Evolutionary conservation across 2,113 vertebrate species (phyloP).

Genomic region (Megaleporinus macrocephalus): DNA sequence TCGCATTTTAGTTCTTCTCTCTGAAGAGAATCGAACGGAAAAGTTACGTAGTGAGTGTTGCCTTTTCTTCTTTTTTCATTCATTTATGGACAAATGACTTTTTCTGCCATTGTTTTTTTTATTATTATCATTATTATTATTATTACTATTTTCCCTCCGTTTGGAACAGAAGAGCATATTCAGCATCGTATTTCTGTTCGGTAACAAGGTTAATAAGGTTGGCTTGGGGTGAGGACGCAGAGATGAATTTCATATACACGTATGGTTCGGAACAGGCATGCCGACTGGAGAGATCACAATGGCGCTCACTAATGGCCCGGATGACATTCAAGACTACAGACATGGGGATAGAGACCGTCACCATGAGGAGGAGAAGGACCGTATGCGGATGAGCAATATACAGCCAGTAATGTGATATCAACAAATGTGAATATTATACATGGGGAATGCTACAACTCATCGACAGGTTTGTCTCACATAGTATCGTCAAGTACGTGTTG

Average conservation of each 20-base stretch:
- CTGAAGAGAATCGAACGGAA: constrained; percentile 41
- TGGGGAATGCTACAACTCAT: constrained; percentile 61
- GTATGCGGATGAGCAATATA: constrained; percentile 52
- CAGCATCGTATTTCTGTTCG: neutral
- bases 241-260: constrained; percentile 36
- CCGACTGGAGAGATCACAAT: constrained; percentile 49
- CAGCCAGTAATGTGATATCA: constrained; percentile 42
- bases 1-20: too few relatives aligned
- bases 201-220: neutral
- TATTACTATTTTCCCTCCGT: constrained; percentile 1
- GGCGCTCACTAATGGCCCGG: constrained; percentile 36
- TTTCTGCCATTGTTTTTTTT: constrained; percentile 26
- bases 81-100: constrained; percentile 7
- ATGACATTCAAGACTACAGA: constrained; percentile 46
- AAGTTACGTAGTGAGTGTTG: constrained; percentile 60
- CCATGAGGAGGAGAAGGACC: constrained; percentile 17
- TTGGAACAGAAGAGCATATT: constrained; percentile 4
- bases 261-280: constrained; percentile 44
- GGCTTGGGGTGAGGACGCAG: constrained; percentile 6
- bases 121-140: neutral
- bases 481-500: constrained; percentile 52
- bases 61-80: neutral
- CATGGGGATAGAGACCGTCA: constrained; percentile 25
- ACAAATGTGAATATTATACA: constrained; percentile 49
- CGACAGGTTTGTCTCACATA: constrained; percentile 41